Conservation (phyloP, 2,113 vertebrate species). For the Phodopus roborovskii region DNA sequence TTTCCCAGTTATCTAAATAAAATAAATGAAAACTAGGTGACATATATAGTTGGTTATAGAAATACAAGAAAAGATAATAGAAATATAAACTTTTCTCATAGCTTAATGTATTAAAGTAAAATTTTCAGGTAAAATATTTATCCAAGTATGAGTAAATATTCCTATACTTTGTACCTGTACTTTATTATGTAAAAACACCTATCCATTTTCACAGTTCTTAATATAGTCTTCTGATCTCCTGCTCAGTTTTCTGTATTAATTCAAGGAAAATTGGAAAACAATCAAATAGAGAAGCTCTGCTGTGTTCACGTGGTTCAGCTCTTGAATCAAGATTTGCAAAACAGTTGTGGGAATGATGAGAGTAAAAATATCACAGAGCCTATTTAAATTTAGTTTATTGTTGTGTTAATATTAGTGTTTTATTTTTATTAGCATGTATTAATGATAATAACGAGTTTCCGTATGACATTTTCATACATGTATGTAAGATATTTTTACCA, state of each 20-base stretch:
- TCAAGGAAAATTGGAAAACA: neutral
- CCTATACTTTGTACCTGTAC: neutral
- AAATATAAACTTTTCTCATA: neutral
- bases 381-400: neutral
- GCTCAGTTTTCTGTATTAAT: neutral
- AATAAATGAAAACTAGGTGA: neutral
- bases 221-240: neutral
- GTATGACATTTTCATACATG: neutral
- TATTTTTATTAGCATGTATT: neutral
- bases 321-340: neutral
- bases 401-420: neutral
- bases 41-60: neutral
- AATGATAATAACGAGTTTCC: neutral
- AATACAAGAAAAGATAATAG: neutral
- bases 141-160: neutral
- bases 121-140: neutral
- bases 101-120: neutral
- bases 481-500: neutral
- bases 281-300: neutral
- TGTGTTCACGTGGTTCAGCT: neutral
- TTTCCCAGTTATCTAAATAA: neutral
- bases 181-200: neutral
- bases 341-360: neutral
- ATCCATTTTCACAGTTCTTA: neutral
- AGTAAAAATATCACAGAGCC: neutral